phyloP scores from a whole-genome alignment of 2,888 invertebrate genomes.

The Pheosia tremula region DNA sequence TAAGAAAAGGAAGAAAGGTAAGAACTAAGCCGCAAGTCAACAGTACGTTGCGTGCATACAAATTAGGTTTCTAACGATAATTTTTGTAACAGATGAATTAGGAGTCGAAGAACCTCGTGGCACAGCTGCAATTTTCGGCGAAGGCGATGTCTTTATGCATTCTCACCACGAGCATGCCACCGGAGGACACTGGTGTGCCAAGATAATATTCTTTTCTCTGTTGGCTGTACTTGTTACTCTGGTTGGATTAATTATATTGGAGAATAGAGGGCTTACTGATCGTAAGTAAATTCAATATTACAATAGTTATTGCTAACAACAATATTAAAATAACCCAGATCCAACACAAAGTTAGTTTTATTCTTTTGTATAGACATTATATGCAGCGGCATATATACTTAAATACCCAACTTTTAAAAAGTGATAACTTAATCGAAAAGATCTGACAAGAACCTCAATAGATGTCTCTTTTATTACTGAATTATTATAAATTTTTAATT shows the following conservation, averaged over 20 bases:
- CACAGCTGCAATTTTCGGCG: constrained; percentile 75
- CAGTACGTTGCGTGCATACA: constrained; percentile 19
- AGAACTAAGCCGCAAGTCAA: constrained; percentile 13
- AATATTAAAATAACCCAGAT: neutral
- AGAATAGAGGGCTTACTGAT: constrained; percentile 91
- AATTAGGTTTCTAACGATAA: constrained; percentile 14
- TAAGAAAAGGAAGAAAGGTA: constrained; percentile 93
- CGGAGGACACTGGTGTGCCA: constrained; percentile 93
- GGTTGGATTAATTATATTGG: constrained; percentile 91
- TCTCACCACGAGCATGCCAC: constrained; percentile 90
- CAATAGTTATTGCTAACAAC: neutral
- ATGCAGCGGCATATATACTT: no score
- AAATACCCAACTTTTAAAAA: no score
- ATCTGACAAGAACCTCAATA: no score
- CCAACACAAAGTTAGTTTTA: no score
- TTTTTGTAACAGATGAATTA: constrained; percentile 73
- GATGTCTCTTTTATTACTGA: no score
- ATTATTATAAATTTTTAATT: no score
- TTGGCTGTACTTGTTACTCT: constrained; percentile 89
- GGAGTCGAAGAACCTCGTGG: constrained; percentile 76
- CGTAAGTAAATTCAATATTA: constrained; percentile 85
- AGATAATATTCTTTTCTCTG: constrained; percentile 91
- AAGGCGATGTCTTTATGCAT: constrained; percentile 91
- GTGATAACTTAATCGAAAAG: no score
- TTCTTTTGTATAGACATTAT: no score